Base-by-base conservation (phyloP, 2,888 invertebrate species). In the Tachina lurida region DNA sequence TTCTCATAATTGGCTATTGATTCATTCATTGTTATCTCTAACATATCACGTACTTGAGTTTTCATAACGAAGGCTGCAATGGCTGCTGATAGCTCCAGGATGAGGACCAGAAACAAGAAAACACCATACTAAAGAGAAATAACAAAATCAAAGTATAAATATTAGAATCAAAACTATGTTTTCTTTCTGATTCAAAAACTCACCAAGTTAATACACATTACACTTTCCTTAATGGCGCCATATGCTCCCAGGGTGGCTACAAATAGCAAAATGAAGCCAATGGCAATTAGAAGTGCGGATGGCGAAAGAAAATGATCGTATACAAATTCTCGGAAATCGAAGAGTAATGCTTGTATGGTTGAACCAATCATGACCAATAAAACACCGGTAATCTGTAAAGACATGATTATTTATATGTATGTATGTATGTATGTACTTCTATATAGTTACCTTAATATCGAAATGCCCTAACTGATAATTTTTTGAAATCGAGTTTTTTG, bases 201-300 rank as follows among this genome's bases (percentile, higher is more conserved):
- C 93, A 97, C 97, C 90, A 96, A 95, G 92, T 97, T 96, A 68
- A 97, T 95, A 92, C 98, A 94, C 92, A 96, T 95, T 88, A 97
- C 96, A 92, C 96, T 97, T 92, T 98, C 98, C 89, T 95, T 95
- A 89, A 97, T 94, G 7, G 98, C 98, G 39, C 98, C 98, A 89
- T 97, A 96, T 93, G 98, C 98, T 73, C 98, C 98, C 90, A 98
- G 95, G 88, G 96, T 96, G 0, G 98, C 97, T 56, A 98, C 96
- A 85, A 97, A 93, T 89, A 98, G 95, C 92, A 98, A 96, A 87
- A 98, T 94, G 43, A 95, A 94, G 0, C 98, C 98, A 67, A 96
- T 96, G 70, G 96, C 95, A 87, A 98, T 96, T 78, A 98, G 93
- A 63, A 98, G 94, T 22, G 96, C 95, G 2, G 98, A 96, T 19